Evolutionary conservation across 2,113 vertebrate genomes (phyloP).

Genomic region (Mesocricetus auratus): DNA sequence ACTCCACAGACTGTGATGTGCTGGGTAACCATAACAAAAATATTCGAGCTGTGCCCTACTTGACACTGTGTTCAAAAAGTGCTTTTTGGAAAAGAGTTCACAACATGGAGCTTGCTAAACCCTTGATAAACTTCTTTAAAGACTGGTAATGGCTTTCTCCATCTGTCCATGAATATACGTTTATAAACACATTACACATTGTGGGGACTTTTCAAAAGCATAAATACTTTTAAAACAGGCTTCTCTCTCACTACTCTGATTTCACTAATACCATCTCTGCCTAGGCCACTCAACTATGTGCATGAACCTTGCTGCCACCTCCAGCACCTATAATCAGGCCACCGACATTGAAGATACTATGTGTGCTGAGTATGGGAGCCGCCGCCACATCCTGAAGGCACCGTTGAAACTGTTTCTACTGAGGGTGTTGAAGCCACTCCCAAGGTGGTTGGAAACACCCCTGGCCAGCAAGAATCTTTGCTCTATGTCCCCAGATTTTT

Average conservation of each 20-base stretch:
- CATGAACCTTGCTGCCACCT: background rate
- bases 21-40: slow-evolving; percentile 37
- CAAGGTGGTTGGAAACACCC: background rate
- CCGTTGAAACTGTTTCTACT: background rate
- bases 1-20: background rate
- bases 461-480: background rate
- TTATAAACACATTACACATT: background rate
- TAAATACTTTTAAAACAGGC: background rate
- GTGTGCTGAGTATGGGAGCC: background rate
- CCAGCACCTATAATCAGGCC: rapidly evolving
- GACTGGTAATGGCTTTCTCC: background rate
- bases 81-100: background rate
- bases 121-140: slow-evolving; percentile 28
- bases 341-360: rapidly evolving
- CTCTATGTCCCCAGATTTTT: background rate
- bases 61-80: slow-evolving; percentile 23
- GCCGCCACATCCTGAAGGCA: too few species aligned
- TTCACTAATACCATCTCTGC: background rate
- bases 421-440: background rate
- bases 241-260: background rate
- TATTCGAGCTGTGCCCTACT: background rate
- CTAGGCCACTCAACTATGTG: background rate
- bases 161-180: background rate
- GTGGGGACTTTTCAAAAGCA: background rate
- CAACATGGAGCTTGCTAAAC: slow-evolving; percentile 17